phyloP scores from a whole-genome alignment of 2,113 vertebrate genomes.

The Passer domesticus region DNA sequence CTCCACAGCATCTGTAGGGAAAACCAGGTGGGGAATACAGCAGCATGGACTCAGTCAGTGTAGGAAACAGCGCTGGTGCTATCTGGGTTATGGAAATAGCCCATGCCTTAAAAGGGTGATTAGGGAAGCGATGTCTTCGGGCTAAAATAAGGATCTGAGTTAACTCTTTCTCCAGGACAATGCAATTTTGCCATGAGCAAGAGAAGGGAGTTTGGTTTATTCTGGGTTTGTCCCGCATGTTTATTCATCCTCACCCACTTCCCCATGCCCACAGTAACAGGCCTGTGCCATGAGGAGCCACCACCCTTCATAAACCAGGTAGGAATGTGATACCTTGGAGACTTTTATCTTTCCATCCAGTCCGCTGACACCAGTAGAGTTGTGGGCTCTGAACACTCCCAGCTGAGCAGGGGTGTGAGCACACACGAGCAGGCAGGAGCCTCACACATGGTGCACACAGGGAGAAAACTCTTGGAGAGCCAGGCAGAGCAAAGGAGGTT shows the following conservation, averaged over 20 bases:
- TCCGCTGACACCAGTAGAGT: neutral
- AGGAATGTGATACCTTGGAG: neutral
- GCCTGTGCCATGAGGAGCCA: neutral
- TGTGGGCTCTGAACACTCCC: neutral
- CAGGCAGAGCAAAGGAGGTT: neutral
- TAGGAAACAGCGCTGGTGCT: neutral
- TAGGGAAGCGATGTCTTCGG: neutral
- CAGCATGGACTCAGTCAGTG: fast-evolving
- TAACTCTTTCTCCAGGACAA: neutral
- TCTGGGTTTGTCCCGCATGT: neutral
- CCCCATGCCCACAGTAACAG: neutral
- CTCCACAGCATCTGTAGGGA: neutral
- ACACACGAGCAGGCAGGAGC: neutral
- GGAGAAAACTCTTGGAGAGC: neutral
- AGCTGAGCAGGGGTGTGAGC: neutral
- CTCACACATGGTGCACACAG: neutral
- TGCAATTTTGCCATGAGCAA: neutral
- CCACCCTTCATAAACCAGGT: neutral
- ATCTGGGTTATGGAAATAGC: neutral
- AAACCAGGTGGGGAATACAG: neutral
- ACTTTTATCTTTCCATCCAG: neutral
- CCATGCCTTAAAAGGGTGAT: neutral
- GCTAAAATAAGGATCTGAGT: neutral
- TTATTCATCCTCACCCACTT: neutral
- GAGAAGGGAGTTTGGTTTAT: neutral